Evolutionary conservation across 2,888 invertebrate genomes (phyloP), one percentile per base, ranked within the genome.

Genomic region (Venustoraphidia nigricollis): DNA sequence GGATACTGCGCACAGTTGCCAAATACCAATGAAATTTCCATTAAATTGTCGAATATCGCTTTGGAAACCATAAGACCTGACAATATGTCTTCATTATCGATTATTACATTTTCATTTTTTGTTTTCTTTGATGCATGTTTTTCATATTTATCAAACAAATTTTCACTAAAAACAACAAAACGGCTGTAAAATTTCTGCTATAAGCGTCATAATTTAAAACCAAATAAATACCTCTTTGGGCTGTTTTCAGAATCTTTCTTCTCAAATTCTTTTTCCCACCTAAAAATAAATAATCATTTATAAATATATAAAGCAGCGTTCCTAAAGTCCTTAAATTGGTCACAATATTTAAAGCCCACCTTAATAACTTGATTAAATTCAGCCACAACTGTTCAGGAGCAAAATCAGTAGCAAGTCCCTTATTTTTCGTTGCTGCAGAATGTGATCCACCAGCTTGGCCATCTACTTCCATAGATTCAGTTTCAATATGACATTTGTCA

Each of bases 201-300:
- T 27, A 6, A 27, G 27, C 27, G 27, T 6, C 27, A 27, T 6
- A 6, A 27, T 6, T 27, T 6, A 27, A 6, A 27, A 27, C 3
- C 6, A 27, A 27, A 27, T 27, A 27, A 27, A 27, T 27, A 27
- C 27, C 27, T 27, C 27, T 27, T 27, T 39, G 40, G 11, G 40
- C n/a, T 39, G 9, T 39, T 36, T 44, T 14, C 44, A 13, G 10
- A 34, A 37, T 14, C 34, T 10, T 37, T 14, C 10, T 44, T n/a
- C 10, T 36, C 34, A 14, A 44, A 40, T 36, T 72, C 72, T 53
- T 72, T 76, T 62, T 83, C 82, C 83, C 82, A 83, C 54, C 79
- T 81, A 55, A 52, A 60, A 62, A 49, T 44, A 51, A 37, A 50
- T 64, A 50, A 71, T 64, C 55, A 27, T 27, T 27, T 27, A 27